Evolutionary conservation across 2,888 invertebrate genomes (phyloP).

Genomic region (Andrena bucephala): DNA sequence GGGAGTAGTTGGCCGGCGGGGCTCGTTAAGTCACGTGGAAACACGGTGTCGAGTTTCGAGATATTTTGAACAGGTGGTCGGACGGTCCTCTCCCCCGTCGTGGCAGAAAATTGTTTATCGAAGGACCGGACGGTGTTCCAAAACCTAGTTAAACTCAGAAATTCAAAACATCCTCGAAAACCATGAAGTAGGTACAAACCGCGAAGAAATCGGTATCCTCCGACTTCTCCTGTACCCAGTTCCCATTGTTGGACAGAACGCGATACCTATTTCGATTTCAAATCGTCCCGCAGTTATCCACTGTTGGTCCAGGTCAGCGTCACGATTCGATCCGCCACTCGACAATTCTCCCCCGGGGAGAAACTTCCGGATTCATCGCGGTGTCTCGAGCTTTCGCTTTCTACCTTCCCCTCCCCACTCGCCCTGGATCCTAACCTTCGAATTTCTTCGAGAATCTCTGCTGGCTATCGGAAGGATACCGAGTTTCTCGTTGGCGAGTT

Average conservation of each 20-base stretch:
- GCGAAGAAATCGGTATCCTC: too few species aligned
- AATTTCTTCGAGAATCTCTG: constrained; percentile 33
- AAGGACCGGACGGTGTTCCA: neutral
- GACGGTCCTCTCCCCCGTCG: neutral
- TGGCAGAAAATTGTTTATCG: constrained; percentile 21
- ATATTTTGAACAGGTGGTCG: constrained; percentile 61
- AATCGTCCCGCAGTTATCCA: constrained; percentile 27
- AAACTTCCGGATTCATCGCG: constrained; percentile 65
- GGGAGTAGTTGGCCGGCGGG: constrained; percentile 4
- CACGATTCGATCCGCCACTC: constrained; percentile 64
- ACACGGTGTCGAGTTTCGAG: constrained; percentile 62
- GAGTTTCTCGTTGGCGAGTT: constrained; percentile 53
- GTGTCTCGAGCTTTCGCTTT: constrained; percentile 74
- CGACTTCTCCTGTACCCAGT: neutral
- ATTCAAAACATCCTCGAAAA: too few species aligned
- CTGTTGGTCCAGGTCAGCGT: constrained; percentile 54
- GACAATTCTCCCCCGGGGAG: constrained; percentile 65
- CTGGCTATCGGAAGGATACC: constrained; percentile 34
- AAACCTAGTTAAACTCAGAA: neutral
- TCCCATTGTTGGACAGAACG: neutral
- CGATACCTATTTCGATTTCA: constrained; percentile 4
- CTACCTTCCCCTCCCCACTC: constrained; percentile 41
- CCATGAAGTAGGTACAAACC: too few species aligned
- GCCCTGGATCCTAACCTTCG: constrained; percentile 8
- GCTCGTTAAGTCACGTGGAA: constrained; percentile 59